phyloP scores from a whole-genome alignment of 2,888 invertebrate genomes.

The Xestia sexstrigata region DNA sequence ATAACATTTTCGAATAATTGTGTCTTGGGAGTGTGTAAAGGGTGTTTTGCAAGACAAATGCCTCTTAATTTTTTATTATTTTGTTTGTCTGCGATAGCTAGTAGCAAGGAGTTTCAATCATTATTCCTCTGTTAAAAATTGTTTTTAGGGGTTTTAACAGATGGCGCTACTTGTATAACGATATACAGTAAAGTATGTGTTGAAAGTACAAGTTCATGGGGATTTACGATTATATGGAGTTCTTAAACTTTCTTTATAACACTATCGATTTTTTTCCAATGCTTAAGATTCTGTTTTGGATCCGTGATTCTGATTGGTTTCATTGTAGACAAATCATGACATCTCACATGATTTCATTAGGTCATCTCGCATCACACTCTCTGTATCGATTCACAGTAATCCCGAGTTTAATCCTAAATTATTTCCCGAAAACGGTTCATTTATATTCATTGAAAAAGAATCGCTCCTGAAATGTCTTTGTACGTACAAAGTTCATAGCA shows the following conservation, averaged over 20 bases:
- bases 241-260: not conserved
- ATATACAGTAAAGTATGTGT: not conserved
- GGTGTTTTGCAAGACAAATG: slow-evolving; percentile 63
- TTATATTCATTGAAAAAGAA: not conserved
- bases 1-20: slow-evolving; percentile 77
- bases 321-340: not conserved
- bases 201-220: not conserved
- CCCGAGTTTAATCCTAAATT: not conserved
- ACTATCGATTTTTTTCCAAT: not conserved
- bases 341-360: not conserved
- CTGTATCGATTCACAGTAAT: not conserved
- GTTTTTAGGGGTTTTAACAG: slow-evolving; percentile 51
- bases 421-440: slow-evolving; percentile 1
- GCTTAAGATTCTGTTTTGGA: not conserved
- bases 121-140: not conserved
- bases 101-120: not conserved
- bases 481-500: not conserved
- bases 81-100: not conserved
- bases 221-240: not conserved
- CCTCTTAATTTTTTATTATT: not conserved
- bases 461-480: not conserved
- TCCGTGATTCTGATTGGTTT: not conserved
- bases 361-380: not conserved
- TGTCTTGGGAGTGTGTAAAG: slow-evolving; percentile 71
- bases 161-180: slow-evolving; percentile 70